A percentile compares a stretch with the other conserved stretches of the same genome.
Evolutionary conservation across 2,797 vertebrate species (phyloP).

Genomic region (Dermochelys coriacea): DNA sequence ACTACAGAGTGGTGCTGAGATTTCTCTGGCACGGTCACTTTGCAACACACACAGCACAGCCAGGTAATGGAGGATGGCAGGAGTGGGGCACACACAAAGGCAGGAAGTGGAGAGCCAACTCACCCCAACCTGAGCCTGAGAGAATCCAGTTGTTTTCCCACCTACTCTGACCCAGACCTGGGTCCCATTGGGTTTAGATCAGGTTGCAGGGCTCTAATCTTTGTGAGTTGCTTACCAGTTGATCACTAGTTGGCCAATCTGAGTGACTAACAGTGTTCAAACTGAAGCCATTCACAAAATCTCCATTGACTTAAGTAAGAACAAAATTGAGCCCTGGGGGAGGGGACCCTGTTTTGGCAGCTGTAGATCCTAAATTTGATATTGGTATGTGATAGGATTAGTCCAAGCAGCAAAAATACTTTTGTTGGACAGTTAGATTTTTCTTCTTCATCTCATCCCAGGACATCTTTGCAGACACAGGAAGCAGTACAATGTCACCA

Average conservation of each 20-base stretch:
- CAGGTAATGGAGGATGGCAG: neutral
- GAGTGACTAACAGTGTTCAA: neutral
- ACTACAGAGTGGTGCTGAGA: neutral
- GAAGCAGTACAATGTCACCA: neutral
- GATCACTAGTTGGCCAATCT: neutral
- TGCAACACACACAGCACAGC: neutral
- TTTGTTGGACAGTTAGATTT: neutral
- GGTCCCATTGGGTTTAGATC: neutral
- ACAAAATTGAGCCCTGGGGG: neutral
- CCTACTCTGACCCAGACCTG: neutral
- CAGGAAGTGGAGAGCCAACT: neutral
- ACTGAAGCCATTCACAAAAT: neutral
- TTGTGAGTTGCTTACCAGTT: neutral
- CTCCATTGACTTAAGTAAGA: accelerated
- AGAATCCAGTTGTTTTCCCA: neutral
- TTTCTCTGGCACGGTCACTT: neutral
- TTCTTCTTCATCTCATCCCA: neutral
- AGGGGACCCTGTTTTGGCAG: neutral
- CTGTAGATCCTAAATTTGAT: neutral
- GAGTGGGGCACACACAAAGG: neutral
- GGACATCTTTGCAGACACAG: neutral
- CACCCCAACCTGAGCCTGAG: neutral
- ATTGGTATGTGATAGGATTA: neutral
- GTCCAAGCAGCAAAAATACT: neutral
- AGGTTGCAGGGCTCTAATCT: neutral